Base-by-base conservation (phyloP, 2,113 vertebrate species). In the Amphilophus citrinellus region DNA sequence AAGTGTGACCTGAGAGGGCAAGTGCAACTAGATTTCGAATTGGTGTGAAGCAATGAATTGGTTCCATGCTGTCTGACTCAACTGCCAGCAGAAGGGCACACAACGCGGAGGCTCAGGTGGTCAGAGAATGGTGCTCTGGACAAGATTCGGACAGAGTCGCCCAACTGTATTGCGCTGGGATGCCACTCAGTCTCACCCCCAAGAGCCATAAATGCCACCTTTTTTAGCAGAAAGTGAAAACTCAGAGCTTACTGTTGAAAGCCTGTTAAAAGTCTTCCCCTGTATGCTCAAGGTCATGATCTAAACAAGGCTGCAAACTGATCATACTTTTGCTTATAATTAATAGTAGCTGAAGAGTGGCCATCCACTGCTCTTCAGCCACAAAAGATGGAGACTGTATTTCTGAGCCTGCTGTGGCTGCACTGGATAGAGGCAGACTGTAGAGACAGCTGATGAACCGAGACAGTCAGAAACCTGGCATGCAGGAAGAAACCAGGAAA, bases 11-110 rank as follows among this genome's bases (percentile, higher is more conserved):
- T 73, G 50, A 86, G 79, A 13, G 68, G 80, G 80, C 35, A 63
- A 87, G 84, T 68, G 61, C 71, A 83, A 83, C 88, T 66, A 5
- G 30, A 87, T 83, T 87, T 91, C 58, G 78, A 88, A 95, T 88
- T 89, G 89, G 93, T 93, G 91, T 91, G 85, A 92, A 92, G 84
- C 71, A 80, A 84, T 79, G 79, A 81, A 90, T 92, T 87, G 68
- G 84, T 82, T 92, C 61, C 62, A 81, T 76, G 77, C 83, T 58
- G 61, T 73, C 58, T 89, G 84, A 83, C 61, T 84, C 10, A 4
- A 71, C 66, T 66, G 83, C 80, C 63, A 79, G 71, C 61, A 61
- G 77, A 88, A 61, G 3, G 66, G 57, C 59, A 9, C 7, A 35
- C 56, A 61, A 20, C 8, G 9, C 80, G n/a, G 88, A 84, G 90